Percentiles rank a stretch among this genome's conserved stretches.
phyloP scores from a whole-genome alignment of 2,888 invertebrate species.

The Lithodes maja region DNA sequence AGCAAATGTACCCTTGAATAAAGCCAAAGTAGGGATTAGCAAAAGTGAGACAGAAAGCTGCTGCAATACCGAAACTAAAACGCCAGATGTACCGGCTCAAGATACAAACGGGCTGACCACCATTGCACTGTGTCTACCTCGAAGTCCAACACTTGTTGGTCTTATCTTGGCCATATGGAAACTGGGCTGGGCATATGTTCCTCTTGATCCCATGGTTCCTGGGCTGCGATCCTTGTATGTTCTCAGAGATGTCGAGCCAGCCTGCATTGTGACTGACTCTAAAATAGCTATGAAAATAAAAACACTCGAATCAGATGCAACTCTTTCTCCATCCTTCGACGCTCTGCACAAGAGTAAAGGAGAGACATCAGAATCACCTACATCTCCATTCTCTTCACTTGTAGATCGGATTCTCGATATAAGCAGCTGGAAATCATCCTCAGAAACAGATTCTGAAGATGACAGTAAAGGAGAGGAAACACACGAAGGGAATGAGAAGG shows the following conservation, averaged over 20 bases:
- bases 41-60: not conserved
- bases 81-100: not conserved
- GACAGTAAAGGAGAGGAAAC: not conserved
- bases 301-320: conserved; percentile 41
- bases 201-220: conserved; percentile 56
- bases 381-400: not conserved
- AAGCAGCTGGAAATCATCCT: conserved; percentile 25
- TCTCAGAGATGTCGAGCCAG: conserved; percentile 49
- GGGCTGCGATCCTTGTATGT: conserved; percentile 50
- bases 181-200: conserved; percentile 59
- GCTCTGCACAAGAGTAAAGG: not conserved
- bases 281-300: conserved; percentile 46
- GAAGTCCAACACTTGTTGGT: conserved; percentile 50
- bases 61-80: not conserved
- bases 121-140: conserved; percentile 54
- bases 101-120: not conserved
- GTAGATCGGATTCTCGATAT: conserved; percentile 45
- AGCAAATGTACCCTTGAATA: not conserved
- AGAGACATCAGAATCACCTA: not conserved
- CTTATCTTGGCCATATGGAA: conserved; percentile 65
- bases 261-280: conserved; percentile 42
- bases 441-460: not conserved
- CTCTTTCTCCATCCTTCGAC: not conserved
- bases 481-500: not conserved
- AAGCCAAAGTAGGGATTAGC: not conserved